Percentiles rank a stretch among this genome's conserved stretches.
These are phyloP conservation scores for Neoaliturus tenellus DNA, from an alignment of 2,888 invertebrate species.

Conservation along the genomic window DNA sequence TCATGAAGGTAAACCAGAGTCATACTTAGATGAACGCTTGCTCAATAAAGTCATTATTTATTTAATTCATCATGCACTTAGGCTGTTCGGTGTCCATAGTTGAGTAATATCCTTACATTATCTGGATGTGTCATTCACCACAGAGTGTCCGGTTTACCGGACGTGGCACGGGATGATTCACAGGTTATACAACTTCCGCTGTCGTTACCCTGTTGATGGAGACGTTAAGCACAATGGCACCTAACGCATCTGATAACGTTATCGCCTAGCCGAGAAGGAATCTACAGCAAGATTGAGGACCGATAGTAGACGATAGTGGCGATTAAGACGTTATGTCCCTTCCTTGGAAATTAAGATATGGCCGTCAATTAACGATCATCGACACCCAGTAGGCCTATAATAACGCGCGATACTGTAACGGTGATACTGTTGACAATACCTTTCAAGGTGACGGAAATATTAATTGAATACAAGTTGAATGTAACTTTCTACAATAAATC, in stretches of 20 bases:
- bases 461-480: too few species aligned
- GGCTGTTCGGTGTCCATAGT: too few species aligned
- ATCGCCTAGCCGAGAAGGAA: not conserved
- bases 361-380: too few species aligned
- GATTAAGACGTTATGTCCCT: not conserved
- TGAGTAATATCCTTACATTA: too few species aligned
- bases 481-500: too few species aligned
- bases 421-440: too few species aligned
- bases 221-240: not conserved
- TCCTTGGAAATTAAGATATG: too few species aligned
- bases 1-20: not conserved
- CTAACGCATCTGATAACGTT: slow-evolving; percentile 13
- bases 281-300: not conserved
- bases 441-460: too few species aligned
- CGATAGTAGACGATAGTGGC: not conserved
- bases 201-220: slow-evolving; percentile 12
- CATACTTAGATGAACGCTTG: not conserved
- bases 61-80: too few species aligned
- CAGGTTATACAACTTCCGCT: slow-evolving; percentile 28
- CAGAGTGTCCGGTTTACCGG: not conserved
- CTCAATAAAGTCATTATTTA: not conserved
- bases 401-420: too few species aligned
- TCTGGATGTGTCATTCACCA: not conserved
- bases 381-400: too few species aligned
- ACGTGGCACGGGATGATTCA: not conserved